Percentiles rank a stretch among this genome's conserved stretches.
Conservation (phyloP, 2,888 invertebrate genomes). For the Trissoscelio sp. region DNA sequence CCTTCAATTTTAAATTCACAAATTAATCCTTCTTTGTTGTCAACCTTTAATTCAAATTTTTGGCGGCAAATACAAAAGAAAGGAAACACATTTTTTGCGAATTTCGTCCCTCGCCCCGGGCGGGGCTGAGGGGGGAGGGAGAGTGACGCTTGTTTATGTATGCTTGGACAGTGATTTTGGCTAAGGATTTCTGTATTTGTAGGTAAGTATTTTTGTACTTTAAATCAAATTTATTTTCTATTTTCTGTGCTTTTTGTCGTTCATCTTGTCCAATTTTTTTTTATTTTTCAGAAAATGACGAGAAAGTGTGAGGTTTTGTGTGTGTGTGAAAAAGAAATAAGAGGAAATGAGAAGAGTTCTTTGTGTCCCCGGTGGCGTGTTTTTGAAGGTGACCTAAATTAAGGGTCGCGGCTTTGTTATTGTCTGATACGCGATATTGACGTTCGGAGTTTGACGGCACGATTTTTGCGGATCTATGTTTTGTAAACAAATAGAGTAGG, state of each 20-base stretch:
- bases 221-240: background rate
- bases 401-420: conserved; percentile 46
- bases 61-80: background rate
- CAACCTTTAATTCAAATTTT: background rate
- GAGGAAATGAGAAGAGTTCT: conserved; percentile 12
- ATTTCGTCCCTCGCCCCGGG: background rate
- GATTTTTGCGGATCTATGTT: too few relatives aligned
- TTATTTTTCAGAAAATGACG: background rate
- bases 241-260: background rate
- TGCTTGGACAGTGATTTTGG: background rate
- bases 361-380: conserved; percentile 9
- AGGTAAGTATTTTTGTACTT: background rate
- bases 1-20: background rate
- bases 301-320: background rate
- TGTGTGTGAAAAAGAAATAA: background rate
- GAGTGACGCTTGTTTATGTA: background rate
- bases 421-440: conserved; percentile 24
- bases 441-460: conserved; percentile 4
- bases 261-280: background rate
- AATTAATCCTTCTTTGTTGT: too few relatives aligned
- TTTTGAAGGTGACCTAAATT: conserved; percentile 48
- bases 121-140: conserved; percentile 3
- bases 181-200: background rate
- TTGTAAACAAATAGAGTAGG: too few relatives aligned
- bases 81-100: background rate